phyloP scores from a whole-genome alignment of 2,113 vertebrate species.

The Boleophthalmus pectinirostris region DNA sequence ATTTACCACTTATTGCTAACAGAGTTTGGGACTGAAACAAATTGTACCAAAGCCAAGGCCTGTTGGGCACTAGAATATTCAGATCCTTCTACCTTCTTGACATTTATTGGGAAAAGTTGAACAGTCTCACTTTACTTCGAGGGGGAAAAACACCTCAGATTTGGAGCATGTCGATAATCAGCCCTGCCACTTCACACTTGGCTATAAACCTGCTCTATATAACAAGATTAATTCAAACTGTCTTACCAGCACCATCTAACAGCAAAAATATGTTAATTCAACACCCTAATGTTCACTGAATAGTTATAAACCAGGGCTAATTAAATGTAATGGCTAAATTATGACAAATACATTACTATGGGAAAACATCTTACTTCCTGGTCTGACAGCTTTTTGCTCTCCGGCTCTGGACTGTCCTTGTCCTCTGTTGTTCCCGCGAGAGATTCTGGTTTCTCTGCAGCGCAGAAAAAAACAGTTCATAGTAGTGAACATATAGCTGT shows the following conservation, averaged over 20 bases:
- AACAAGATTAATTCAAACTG: too few species aligned
- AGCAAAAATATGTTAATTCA: too few species aligned
- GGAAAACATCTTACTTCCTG: slow-evolving; percentile 76
- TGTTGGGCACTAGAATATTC: neutral
- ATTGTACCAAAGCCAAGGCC: neutral
- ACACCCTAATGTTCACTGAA: too few species aligned
- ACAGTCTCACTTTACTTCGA: too few species aligned
- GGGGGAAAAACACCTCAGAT: too few species aligned
- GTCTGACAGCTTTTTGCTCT: slow-evolving; percentile 76
- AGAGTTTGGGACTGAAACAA: too few species aligned
- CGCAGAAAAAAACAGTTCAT: slow-evolving; percentile 24
- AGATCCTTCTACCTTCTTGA: neutral
- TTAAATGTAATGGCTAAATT: neutral
- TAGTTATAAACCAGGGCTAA: too few species aligned
- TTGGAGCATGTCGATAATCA: too few species aligned
- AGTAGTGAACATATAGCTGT: neutral
- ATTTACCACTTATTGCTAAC: too few species aligned
- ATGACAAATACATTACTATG: neutral
- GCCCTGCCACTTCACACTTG: too few species aligned
- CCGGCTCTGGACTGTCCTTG: slow-evolving; percentile 80
- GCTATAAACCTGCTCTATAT: too few species aligned
- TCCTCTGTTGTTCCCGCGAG: slow-evolving; percentile 80
- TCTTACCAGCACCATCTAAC: too few species aligned
- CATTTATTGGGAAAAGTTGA: neutral
- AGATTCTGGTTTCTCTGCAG: slow-evolving; percentile 83